phyloP scores from a whole-genome alignment of 2,797 vertebrate species.

The Gobionotothen gibberifrons region DNA sequence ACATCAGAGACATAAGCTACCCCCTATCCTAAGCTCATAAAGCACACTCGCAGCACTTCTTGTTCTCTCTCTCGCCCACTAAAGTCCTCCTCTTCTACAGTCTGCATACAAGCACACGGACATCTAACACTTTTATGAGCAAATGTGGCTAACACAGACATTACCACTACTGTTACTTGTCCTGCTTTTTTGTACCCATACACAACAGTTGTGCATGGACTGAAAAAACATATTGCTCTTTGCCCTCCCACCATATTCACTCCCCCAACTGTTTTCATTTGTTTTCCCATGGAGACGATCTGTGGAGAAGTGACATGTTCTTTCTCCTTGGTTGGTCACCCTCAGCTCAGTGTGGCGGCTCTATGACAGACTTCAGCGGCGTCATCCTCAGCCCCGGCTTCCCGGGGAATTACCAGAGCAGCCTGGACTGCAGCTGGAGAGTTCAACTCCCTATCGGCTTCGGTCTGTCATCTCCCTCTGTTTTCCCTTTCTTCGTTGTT shows the following conservation, averaged over 20 bases:
- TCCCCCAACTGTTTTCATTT: slow-evolving; percentile 40
- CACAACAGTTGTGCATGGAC: not conserved
- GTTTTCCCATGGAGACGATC: slow-evolving; percentile 41
- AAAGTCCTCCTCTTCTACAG: not conserved
- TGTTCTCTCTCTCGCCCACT: slow-evolving; percentile 22
- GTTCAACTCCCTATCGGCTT: slow-evolving; percentile 94
- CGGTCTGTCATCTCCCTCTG: slow-evolving; percentile 82
- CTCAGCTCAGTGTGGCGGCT: slow-evolving; percentile 93
- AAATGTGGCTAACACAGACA: slow-evolving; percentile 2
- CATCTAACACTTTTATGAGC: not conserved
- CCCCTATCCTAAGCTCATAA: slow-evolving; percentile 12
- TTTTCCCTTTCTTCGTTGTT: not conserved
- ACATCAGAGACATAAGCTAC: slow-evolving; percentile 10
- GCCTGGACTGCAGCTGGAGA: slow-evolving; percentile 96
- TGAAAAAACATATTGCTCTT: slow-evolving; percentile 22
- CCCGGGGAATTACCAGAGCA: slow-evolving; percentile 98
- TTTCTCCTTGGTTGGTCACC: slow-evolving; percentile 72
- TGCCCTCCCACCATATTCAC: slow-evolving; percentile 25
- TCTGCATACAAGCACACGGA: slow-evolving; percentile 4
- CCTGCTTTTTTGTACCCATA: not conserved
- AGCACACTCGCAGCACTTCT: slow-evolving; percentile 20
- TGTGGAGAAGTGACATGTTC: slow-evolving; percentile 63
- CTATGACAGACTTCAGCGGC: slow-evolving; percentile 92
- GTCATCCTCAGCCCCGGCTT: slow-evolving; percentile 97
- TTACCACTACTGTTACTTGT: not conserved